A percentile compares a stretch with the other conserved stretches of the same genome.
Evolutionary conservation across 2,888 invertebrate species (phyloP).

Genomic region (Polyploca ridens): DNA sequence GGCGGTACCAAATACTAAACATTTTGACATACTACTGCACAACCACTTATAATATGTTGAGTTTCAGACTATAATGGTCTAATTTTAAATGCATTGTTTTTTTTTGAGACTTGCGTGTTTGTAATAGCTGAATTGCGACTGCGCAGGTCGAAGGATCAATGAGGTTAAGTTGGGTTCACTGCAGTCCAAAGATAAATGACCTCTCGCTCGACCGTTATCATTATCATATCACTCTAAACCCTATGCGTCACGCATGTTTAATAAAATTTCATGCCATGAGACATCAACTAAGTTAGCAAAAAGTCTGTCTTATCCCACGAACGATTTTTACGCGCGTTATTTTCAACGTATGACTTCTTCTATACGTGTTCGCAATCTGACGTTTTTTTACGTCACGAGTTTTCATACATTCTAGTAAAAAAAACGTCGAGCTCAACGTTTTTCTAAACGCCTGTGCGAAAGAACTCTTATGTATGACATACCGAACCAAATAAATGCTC

Average conservation of each 20-base stretch:
- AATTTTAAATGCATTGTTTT: neutral
- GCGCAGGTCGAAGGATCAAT: neutral
- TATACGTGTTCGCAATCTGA: no score
- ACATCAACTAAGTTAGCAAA: no score
- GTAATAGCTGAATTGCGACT: neutral
- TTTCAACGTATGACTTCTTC: no score
- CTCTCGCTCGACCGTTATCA: neutral
- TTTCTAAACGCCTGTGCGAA: no score
- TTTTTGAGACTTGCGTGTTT: neutral
- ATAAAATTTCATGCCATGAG: neutral
- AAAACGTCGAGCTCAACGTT: no score
- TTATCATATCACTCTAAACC: neutral
- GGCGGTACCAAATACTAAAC: neutral
- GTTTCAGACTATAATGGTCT: neutral
- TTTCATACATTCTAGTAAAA: no score
- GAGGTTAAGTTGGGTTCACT: neutral
- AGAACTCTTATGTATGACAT: no score
- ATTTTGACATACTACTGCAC: conserved; percentile 7
- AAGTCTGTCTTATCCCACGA: no score
- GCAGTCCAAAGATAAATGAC: neutral
- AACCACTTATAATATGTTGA: neutral
- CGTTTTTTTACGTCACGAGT: no score
- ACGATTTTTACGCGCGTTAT: no score
- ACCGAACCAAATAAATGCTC: no score
- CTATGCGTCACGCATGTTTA: neutral